Conservation (phyloP, 1,140 invertebrate species). For the Andrena cerasifolii region DNA sequence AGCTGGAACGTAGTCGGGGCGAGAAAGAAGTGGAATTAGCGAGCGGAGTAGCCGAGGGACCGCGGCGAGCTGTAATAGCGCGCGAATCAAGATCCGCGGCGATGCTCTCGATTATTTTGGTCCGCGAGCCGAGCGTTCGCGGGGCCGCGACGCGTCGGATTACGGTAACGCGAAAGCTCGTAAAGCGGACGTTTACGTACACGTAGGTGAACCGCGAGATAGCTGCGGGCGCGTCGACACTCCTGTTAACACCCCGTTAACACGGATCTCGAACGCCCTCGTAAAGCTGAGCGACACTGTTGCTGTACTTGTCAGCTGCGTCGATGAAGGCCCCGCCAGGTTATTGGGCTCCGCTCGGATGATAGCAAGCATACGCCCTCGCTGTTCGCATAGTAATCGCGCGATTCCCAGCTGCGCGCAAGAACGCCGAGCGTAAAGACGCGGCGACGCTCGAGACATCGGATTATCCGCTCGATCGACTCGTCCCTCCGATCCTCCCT, state of each 20-base stretch:
- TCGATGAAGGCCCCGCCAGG: slow-evolving; percentile 21
- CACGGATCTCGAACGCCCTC: slow-evolving; percentile 48
- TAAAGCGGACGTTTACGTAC: slow-evolving; percentile 57
- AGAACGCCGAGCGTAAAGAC: too few relatives aligned
- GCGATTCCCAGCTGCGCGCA: neutral
- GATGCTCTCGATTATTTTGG: slow-evolving; percentile 27
- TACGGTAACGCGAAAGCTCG: slow-evolving; percentile 46
- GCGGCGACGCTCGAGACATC: too few relatives aligned
- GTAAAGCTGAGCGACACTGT: slow-evolving; percentile 45
- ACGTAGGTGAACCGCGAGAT: slow-evolving; percentile 46
- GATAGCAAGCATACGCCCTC: neutral
- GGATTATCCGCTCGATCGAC: neutral
- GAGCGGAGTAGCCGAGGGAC: too few relatives aligned
- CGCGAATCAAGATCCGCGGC: too few relatives aligned
- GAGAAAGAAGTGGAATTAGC: too few relatives aligned
- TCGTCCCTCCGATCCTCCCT: neutral
- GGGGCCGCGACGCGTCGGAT: slow-evolving; percentile 52
- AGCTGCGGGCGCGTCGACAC: slow-evolving; percentile 50
- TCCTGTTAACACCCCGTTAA: slow-evolving; percentile 65
- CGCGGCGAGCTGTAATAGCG: too few relatives aligned
- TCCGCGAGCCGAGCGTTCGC: slow-evolving; percentile 35
- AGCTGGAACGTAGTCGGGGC: too few relatives aligned
- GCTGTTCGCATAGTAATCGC: neutral
- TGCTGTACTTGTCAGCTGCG: neutral
- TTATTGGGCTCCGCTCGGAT: neutral